Percentiles rank a stretch among this genome's conserved stretches.
Evolutionary conservation across 2,888 invertebrate genomes (phyloP).

Genomic region (Acronicta psi): DNA sequence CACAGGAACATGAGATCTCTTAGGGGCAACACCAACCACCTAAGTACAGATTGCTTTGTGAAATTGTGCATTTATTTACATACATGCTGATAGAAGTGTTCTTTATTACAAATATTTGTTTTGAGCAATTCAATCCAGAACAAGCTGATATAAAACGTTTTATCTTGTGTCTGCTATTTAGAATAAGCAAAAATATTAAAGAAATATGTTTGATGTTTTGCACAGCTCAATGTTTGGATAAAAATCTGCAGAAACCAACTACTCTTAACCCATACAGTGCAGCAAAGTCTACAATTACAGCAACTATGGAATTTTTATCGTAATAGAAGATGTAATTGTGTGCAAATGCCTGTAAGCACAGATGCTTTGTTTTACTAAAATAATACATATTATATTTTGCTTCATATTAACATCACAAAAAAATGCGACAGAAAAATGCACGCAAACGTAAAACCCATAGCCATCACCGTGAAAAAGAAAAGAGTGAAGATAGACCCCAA

Average conservation of each 20-base stretch:
- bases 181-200: conserved; percentile 42
- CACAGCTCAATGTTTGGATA: conserved; percentile 32
- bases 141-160: conserved; percentile 45
- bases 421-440: conserved; percentile 63
- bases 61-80: conserved; percentile 57
- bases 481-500: conserved; percentile 70
- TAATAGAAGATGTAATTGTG: conserved; percentile 49
- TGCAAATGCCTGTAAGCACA: conserved; percentile 27
- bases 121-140: conserved; percentile 43
- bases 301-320: conserved; percentile 32
- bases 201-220: conserved; percentile 30
- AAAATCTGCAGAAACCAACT: conserved; percentile 34
- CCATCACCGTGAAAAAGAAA: conserved; percentile 78
- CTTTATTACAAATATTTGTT: conserved; percentile 28
- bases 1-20: conserved; percentile 47
- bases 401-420: conserved; percentile 63
- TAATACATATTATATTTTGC: conserved; percentile 45
- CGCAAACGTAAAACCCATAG: conserved; percentile 77
- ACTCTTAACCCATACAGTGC: conserved; percentile 46
- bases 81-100: conserved; percentile 53
- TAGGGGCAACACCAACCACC: conserved; percentile 58
- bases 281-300: conserved; percentile 57
- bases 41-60: conserved; percentile 45
- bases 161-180: conserved; percentile 28
- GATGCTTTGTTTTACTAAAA: conserved; percentile 37